Percentiles rank a stretch among this genome's conserved stretches.
Conservation (phyloP, 2,113 vertebrate genomes). For the Dipodomys ordii region DNA sequence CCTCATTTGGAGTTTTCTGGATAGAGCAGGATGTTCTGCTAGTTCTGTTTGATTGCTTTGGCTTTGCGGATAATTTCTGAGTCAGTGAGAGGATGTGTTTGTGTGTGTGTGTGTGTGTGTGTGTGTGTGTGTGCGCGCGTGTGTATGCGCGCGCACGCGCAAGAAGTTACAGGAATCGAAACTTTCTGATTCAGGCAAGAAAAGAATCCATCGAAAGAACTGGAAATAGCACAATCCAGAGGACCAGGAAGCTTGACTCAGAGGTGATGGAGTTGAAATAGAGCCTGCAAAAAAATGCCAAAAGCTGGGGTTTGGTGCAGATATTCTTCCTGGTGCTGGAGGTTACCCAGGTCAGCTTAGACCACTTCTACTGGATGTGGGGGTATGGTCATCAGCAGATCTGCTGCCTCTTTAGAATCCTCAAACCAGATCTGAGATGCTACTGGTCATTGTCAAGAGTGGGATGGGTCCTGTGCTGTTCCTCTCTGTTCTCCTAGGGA, state of each 20-base stretch:
- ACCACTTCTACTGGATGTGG: background rate
- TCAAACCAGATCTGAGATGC: background rate
- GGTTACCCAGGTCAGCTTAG: background rate
- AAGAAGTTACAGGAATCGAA: background rate
- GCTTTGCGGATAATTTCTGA: constrained; percentile 19
- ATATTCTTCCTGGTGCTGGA: background rate
- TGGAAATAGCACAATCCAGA: background rate
- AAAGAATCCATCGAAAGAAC: background rate
- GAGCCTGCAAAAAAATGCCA: background rate
- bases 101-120: too few relatives aligned
- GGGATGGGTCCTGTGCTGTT: too few relatives aligned
- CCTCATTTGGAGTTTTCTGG: background rate
- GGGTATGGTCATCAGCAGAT: background rate
- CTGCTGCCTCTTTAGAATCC: background rate
- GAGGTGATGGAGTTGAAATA: background rate
- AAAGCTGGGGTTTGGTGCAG: background rate
- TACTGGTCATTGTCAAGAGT: too few relatives aligned
- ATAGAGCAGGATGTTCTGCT: background rate
- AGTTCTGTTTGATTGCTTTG: background rate
- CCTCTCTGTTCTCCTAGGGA: too few relatives aligned
- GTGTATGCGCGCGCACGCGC: too few relatives aligned
- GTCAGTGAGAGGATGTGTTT: background rate
- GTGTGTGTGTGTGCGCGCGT: too few relatives aligned
- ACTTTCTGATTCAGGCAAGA: background rate
- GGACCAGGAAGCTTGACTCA: background rate